Conservation (phyloP, 2,888 invertebrate genomes). For the Antheraea yamamai region DNA sequence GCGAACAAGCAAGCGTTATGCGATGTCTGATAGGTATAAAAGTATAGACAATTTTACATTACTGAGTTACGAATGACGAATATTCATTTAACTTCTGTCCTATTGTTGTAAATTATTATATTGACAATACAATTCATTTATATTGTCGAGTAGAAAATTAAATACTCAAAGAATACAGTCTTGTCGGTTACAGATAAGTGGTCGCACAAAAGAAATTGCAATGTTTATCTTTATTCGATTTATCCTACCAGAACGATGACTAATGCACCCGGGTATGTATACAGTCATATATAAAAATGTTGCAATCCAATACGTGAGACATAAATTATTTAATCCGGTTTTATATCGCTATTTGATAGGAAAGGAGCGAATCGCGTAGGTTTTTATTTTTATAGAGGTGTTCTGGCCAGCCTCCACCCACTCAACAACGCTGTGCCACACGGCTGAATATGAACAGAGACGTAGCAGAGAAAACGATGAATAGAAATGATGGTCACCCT, state of each 20-base stretch:
- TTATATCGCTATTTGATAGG: slow-evolving; percentile 9
- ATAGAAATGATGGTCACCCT: not conserved
- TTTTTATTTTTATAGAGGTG: slow-evolving; percentile 11
- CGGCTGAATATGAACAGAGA: not conserved
- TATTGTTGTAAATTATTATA: too few relatives aligned
- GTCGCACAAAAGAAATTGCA: not conserved
- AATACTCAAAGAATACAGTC: not conserved
- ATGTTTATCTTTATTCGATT: not conserved
- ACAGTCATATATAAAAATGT: not conserved
- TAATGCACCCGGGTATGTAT: not conserved
- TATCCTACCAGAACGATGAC: not conserved
- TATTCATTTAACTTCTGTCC: too few relatives aligned
- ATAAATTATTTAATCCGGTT: slow-evolving; percentile 18
- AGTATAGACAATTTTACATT: too few relatives aligned
- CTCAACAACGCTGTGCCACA: slow-evolving; percentile 3
- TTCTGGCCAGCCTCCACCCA: not conserved
- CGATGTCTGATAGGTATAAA: too few relatives aligned
- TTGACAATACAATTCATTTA: too few relatives aligned
- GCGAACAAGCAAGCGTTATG: too few relatives aligned
- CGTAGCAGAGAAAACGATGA: not conserved
- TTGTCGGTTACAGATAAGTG: not conserved
- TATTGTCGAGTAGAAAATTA: not conserved
- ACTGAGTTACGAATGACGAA: too few relatives aligned
- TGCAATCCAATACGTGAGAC: slow-evolving; percentile 11
- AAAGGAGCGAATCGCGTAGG: slow-evolving; percentile 6